Base-by-base conservation (phyloP, 64 coral and sea anemone genomes). In the Montipora cactus region DNA sequence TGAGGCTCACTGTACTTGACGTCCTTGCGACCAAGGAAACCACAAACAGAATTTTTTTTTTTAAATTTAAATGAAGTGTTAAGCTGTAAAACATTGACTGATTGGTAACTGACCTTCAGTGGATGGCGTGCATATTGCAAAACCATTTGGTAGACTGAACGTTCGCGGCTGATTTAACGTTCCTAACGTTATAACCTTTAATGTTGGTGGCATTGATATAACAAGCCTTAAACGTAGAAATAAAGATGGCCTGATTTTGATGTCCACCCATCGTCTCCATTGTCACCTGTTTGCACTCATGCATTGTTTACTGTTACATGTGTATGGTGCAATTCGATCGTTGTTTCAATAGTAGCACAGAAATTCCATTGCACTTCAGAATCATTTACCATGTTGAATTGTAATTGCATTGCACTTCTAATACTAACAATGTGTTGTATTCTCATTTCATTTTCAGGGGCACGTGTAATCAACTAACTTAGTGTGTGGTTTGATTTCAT, bases 371-470 rank as follows among this genome's bases (percentile, higher is more conserved):
- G 47, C 47, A 78, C 76, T 49, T 18, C 28, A 13, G 11, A 14
- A 19, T 49, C 8, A 49, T 18, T 19, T 19, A 14, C 13, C 7
- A 4, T 46, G 19, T 50, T 76, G 71, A 47, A 23, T 21, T 71
- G 68, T 71, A 5, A 22, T 23, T 15, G 18, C 21, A 71, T 71
- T 71, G 18, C 68, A 23, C 20, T 21, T 71, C 44, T 74, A 74
- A 25, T 74, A 76, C 74, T 76, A 76, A 76, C 74, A 76, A 46
- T 76, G 23, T 76, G 74, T 45, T 44, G 25, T 76, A 47, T 44
- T 47, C 2, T 76, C 44, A 44, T 76, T 76, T 76, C 22, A 76
- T 37, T 76, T 76, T 47, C 44, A 76, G 15, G 25, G 1, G 44
- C 5, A 50, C 5, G 19, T 78, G 13, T 49, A 19, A 19, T n/a